phyloP scores from a whole-genome alignment of 2,888 invertebrate genomes.

The Eupithecia dodoneata region DNA sequence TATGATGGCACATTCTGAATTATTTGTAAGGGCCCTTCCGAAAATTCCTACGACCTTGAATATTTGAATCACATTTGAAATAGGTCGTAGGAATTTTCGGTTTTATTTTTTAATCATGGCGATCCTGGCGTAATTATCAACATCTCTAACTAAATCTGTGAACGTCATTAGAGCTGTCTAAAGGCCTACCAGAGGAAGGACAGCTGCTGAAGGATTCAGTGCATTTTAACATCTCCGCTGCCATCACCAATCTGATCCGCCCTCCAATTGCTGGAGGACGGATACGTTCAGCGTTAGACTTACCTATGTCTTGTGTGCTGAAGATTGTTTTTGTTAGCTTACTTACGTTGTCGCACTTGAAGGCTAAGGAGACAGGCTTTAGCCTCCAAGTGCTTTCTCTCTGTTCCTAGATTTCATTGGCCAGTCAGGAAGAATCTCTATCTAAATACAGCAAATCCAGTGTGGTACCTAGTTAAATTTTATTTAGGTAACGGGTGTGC shows the following conservation, averaged over 20 bases:
- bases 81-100: not conserved
- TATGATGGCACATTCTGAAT: conserved; percentile 4
- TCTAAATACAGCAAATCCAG: too few relatives aligned
- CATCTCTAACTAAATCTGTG: not conserved
- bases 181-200: too few relatives aligned
- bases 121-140: not conserved
- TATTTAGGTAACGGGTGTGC: not conserved
- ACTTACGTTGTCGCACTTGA: not conserved
- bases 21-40: not conserved
- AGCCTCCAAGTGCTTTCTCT: not conserved
- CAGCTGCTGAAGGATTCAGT: too few relatives aligned
- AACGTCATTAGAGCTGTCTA: not conserved
- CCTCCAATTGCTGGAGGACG: too few relatives aligned
- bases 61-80: not conserved
- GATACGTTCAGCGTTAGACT: too few relatives aligned
- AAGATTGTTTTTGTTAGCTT: too few relatives aligned
- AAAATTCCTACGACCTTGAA: too few relatives aligned
- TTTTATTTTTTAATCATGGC: not conserved
- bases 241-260: too few relatives aligned
- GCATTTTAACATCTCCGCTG: too few relatives aligned
- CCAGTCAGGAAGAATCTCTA: too few relatives aligned
- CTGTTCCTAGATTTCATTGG: not conserved
- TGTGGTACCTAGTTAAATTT: not conserved
- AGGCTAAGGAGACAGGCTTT: not conserved
- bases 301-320: too few relatives aligned